These are phyloP conservation scores for Jordanella pulchra DNA, from an alignment of 2,797 vertebrate genomes.

Conservation along the genomic window DNA sequence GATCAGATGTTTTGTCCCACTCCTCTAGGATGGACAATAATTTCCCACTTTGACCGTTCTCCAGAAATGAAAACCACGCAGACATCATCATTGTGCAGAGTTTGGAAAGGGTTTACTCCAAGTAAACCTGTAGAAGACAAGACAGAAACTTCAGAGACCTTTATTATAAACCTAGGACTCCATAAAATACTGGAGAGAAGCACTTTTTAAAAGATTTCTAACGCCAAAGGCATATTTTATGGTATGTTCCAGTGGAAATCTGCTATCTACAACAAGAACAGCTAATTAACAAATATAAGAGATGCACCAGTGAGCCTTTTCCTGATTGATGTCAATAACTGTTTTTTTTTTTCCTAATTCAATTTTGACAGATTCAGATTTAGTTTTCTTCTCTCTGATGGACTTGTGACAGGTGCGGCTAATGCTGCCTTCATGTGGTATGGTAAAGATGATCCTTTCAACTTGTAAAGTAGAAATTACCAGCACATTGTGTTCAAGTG, in stretches of 20 bases:
- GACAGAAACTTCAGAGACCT: neutral
- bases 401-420: no score
- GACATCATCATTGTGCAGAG: conserved; percentile 1
- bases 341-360: no score
- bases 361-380: no score
- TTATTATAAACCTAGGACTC: neutral
- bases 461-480: no score
- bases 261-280: neutral
- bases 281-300: neutral
- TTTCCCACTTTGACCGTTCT: neutral
- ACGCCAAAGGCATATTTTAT: neutral
- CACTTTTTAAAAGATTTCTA: neutral
- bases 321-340: no score
- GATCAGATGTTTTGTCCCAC: neutral
- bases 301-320: no score
- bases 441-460: no score
- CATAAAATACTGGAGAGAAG: neutral
- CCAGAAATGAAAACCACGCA: accelerated
- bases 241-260: neutral
- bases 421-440: no score
- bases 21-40: conserved; percentile 70
- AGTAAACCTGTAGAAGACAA: conserved; percentile 36
- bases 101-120: neutral
- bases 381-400: no score
- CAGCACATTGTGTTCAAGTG: no score